Percentiles rank a stretch among this genome's conserved stretches.
Conservation (phyloP, 2,113 vertebrate species). For the Lanius collurio region DNA sequence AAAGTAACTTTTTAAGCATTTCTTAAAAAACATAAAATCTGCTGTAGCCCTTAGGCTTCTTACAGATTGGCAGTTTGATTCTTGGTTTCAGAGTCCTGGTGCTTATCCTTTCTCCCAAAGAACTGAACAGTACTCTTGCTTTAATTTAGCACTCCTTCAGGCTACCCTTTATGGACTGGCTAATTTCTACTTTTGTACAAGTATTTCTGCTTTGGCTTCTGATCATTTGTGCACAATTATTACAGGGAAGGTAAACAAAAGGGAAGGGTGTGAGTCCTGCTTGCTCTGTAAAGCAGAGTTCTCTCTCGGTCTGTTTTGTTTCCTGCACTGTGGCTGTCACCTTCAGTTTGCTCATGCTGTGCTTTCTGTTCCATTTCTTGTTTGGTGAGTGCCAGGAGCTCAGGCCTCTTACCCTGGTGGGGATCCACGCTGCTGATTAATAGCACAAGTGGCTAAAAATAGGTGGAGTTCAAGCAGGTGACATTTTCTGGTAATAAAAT, state of each 20-base stretch:
- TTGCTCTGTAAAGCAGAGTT: not conserved
- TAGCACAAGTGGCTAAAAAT: not conserved
- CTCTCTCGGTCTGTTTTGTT: not conserved
- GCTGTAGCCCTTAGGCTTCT: not conserved
- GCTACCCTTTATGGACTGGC: not conserved
- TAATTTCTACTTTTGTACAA: not conserved
- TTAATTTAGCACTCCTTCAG: not conserved
- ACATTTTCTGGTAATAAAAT: not conserved
- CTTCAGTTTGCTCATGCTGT: not conserved
- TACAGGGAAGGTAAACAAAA: not conserved
- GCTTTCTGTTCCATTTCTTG: constrained; percentile 9
- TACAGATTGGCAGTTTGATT: not conserved
- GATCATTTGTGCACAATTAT: not conserved
- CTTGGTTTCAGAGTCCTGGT: not conserved
- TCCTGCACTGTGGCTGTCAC: not conserved
- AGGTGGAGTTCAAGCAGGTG: not conserved
- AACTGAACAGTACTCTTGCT: not conserved
- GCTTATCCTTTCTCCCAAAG: not conserved
- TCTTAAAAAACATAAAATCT: not conserved
- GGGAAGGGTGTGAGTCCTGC: not conserved
- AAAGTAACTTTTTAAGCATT: not conserved
- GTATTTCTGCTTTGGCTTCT: not conserved
- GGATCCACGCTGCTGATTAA: not conserved
- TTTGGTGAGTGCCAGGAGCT: not conserved
- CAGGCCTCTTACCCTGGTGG: not conserved